Base-by-base conservation (phyloP, 1,140 invertebrate genomes). In the Pissodes strobi region DNA sequence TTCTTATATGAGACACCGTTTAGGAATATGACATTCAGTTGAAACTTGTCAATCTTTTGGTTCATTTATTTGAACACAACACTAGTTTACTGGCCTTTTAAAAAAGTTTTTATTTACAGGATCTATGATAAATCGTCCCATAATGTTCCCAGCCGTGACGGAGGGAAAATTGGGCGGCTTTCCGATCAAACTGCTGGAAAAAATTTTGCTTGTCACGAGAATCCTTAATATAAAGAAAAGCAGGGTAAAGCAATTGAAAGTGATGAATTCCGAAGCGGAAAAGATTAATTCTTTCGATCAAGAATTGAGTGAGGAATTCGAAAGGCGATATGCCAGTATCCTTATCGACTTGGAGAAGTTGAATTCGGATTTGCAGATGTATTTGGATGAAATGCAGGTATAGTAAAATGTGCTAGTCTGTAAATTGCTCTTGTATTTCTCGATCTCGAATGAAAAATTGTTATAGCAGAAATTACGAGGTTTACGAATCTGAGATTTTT, bases 231-330 rank as follows among this genome's bases (percentile, higher is more conserved):
- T 87, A 0, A 99, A 98, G 76, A 88, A 89, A 70, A 84, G 85
- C 2, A 92, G 91, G 81, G 88, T 98, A 12, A 84, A 87, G 58
- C 84, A 87, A 37, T 78, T 98, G 37, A 90, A 89, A 75, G 87
- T 91, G 37, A 92, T 97, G 88, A 98, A 98, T 75, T 84, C 88
- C 63, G 90, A 94, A 76, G 94, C 92, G 12, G 95, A 98, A 78
- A 90, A 91, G 78, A 85, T 88, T 69, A 87, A 87, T 75, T 92
- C 91, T 3, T 91, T 91, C 77, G 87, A 89, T 18, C 85, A 90
- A 72, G 81, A 84, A 48, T 83, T 94, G 57, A 84, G 88, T 9
- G 84, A 90, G 46, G 93, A 96, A 71, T 97, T 97, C 78, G 91
- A 96, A 78, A 87, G 88, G 70, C 86, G 86, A 74, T 99, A 99